Evolutionary conservation across 2,888 invertebrate genomes (phyloP), one percentile per base, ranked within the genome.

Genomic region (Ferdinandea cuprea): DNA sequence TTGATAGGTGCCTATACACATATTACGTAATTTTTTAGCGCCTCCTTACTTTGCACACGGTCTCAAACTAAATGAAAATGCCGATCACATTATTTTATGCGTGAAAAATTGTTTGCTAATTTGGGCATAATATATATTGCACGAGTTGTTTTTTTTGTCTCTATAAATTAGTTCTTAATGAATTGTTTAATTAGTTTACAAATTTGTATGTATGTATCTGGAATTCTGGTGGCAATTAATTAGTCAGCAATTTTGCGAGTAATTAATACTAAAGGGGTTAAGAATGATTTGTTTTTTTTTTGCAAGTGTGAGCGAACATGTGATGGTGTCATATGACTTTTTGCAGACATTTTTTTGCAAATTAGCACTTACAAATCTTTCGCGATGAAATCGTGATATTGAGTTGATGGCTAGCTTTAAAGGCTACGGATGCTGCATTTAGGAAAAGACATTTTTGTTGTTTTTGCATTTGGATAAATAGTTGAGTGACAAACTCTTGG

Each of bases 1-100:
- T 17, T 21, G 40, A 11, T 15, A 40, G 9, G 7, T 7, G n/a
- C 17, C 8, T 15, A 9, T n/a, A 40, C 37, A 42, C n/a, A 42
- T 7, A 42, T 30, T 28, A 17, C 30, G 17, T 59, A 2, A 44
- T 30, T 44, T n/a, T 44, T 59, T n/a, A 30, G 42, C 59, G 28
- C 44, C 28, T 5, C 17, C 5, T 58, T 15, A n/a, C 11, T 44
- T 30, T 40, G 25, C 58, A 13, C 40, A 15, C 28, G 44, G 17
- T n/a, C 7, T 17, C 2, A 5, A 15, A 42, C 30, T 44, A 32
- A 44, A 32, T 17, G 17, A 59, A 3, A 44, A 44, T 42, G 30
- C 28, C 44, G 30, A 59, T 59, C 17, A 44, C n/a, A 58, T 17
- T 44, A 58, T 17, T 44, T 44, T 44, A 44, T 30, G 7, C 11